Evolutionary conservation across 2,888 invertebrate species (phyloP).

Genomic region (Volucella inflata): DNA sequence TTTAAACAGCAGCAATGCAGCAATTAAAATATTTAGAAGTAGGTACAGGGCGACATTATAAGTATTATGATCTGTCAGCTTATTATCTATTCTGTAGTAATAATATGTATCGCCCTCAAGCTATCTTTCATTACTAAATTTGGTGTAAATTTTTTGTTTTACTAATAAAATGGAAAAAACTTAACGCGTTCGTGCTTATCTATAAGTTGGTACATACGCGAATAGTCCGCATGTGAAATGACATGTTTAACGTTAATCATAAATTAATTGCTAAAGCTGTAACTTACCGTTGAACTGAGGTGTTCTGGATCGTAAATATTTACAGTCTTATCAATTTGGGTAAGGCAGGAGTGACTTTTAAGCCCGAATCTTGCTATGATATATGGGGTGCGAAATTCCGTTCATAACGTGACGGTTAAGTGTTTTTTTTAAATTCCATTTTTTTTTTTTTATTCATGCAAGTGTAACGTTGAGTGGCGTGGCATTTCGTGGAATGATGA

Average conservation of each 20-base stretch:
- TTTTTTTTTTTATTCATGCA: background rate
- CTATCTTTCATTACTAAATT: background rate
- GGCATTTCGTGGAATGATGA: slow-evolving; percentile 36
- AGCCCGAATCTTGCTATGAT: slow-evolving; percentile 46
- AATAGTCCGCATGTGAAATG: slow-evolving; percentile 6
- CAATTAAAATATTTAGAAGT: slow-evolving; percentile 60
- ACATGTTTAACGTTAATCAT: slow-evolving; percentile 41
- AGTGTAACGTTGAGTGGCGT: slow-evolving; percentile 42
- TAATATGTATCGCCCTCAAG: too few relatives aligned
- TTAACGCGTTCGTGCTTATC: slow-evolving; percentile 47
- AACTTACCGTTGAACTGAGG: slow-evolving; percentile 39
- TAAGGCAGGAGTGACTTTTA: slow-evolving; percentile 50
- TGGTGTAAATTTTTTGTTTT: slow-evolving; percentile 10
- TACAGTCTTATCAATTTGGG: slow-evolving; percentile 64
- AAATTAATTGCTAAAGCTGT: slow-evolving; percentile 52
- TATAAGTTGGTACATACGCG: background rate
- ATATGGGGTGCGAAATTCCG: slow-evolving; percentile 60
- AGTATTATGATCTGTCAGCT: slow-evolving; percentile 23
- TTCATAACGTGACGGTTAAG: slow-evolving; percentile 13
- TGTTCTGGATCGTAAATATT: slow-evolving; percentile 58
- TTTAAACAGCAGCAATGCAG: slow-evolving; percentile 20
- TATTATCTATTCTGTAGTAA: too few relatives aligned
- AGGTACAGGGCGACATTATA: background rate
- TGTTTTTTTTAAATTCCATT: slow-evolving; percentile 13
- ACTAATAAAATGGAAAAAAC: slow-evolving; percentile 15